Evolutionary conservation across 1,140 invertebrate species (phyloP).

Genomic region (Drosophila nigromelanica): DNA sequence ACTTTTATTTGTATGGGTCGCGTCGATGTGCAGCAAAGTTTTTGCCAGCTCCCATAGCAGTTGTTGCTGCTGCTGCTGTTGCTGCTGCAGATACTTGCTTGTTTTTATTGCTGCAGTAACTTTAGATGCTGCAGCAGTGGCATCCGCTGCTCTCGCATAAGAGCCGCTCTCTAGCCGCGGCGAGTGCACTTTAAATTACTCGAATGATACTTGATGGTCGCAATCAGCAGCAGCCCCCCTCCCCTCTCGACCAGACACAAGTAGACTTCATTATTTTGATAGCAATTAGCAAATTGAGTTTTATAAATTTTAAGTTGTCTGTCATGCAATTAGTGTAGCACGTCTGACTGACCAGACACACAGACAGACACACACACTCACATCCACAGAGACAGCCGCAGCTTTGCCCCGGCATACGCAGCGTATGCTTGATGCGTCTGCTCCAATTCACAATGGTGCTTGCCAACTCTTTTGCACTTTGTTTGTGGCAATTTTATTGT

Average conservation of each 20-base stretch:
- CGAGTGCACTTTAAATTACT: slow-evolving; percentile 77
- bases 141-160: slow-evolving; percentile 30
- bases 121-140: slow-evolving; percentile 23
- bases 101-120: slow-evolving; percentile 63
- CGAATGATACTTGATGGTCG: slow-evolving; percentile 81
- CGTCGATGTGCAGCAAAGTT: slow-evolving; percentile 64
- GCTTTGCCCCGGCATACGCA: slow-evolving; percentile 32
- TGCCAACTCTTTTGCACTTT: background rate
- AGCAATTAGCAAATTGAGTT: slow-evolving; percentile 82
- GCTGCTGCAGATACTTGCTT: slow-evolving; percentile 18
- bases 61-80: slow-evolving; percentile 12
- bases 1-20: slow-evolving; percentile 78
- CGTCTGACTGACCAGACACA: slow-evolving; percentile 29
- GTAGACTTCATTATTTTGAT: slow-evolving; percentile 80
- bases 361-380: too few relatives aligned
- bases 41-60: slow-evolving; percentile 35
- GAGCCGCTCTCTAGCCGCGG: slow-evolving; percentile 34
- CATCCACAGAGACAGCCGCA: background rate
- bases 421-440: slow-evolving; percentile 58
- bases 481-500: slow-evolving; percentile 14
- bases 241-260: background rate
- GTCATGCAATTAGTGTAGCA: slow-evolving; percentile 74
- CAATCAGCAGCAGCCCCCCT: slow-evolving; percentile 56
- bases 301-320: slow-evolving; percentile 74
- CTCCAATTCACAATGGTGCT: slow-evolving; percentile 4